These are phyloP conservation scores for Acrocephalus kingi DNA, from an alignment of 2,113 vertebrate species.

Conservation along the genomic window DNA sequence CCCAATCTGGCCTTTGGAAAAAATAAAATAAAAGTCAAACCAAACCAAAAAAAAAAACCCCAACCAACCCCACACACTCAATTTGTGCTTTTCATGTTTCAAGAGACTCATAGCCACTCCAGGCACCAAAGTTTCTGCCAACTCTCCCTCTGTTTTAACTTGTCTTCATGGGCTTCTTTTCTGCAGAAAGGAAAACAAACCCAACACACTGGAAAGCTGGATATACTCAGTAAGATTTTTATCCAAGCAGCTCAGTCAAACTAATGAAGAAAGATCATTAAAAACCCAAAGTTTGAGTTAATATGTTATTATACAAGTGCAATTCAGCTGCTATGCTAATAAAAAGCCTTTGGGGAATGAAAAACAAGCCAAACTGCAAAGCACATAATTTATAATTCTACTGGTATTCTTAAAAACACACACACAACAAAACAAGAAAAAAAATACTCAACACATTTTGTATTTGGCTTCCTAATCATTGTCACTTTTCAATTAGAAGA, in stretches of 20 bases:
- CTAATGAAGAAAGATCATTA: constrained; percentile 34
- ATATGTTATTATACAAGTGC: constrained; percentile 40
- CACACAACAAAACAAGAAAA: constrained; percentile 37
- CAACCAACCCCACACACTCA: not conserved
- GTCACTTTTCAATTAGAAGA: constrained; percentile 71
- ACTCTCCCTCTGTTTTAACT: constrained; percentile 24
- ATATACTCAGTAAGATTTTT: constrained; percentile 1
- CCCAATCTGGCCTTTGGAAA: not conserved
- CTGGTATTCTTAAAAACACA: constrained; percentile 58
- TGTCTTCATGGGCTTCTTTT: constrained; percentile 4
- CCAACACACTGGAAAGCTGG: not conserved
- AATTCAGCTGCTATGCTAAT: constrained; percentile 50
- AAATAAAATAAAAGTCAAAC: not conserved
- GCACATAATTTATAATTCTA: constrained; percentile 57
- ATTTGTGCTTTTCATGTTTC: constrained; percentile 19
- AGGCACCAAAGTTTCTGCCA: constrained; percentile 23
- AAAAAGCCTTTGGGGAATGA: constrained; percentile 52
- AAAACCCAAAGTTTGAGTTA: constrained; percentile 44
- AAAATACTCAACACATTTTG: constrained; percentile 51
- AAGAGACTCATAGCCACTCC: not conserved
- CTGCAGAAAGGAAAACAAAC: not conserved
- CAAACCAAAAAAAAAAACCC: not conserved
- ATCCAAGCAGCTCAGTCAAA: constrained; percentile 35
- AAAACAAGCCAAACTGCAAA: constrained; percentile 61
- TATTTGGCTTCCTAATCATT: constrained; percentile 71